Conservation (phyloP, 1,140 invertebrate genomes). For the Choristoneura fumiferana region DNA sequence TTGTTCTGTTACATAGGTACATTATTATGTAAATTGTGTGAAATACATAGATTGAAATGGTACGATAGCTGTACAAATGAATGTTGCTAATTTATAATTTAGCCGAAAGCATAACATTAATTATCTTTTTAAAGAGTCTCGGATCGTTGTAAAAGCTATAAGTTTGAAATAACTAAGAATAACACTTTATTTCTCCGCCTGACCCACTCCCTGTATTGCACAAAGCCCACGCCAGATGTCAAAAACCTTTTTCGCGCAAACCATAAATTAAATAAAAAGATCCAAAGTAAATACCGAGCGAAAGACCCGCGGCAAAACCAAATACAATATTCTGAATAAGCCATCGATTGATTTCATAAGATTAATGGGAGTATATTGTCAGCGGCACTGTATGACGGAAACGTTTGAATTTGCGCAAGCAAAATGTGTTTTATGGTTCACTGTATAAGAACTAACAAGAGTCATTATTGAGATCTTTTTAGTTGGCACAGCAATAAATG, state of each 20-base stretch:
- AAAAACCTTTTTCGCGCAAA: conserved; percentile 46
- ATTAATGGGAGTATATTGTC: conserved; percentile 76
- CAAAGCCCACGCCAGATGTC: conserved; percentile 51
- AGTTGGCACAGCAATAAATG: conserved; percentile 56
- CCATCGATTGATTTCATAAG: conserved; percentile 77
- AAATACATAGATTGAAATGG: too few relatives aligned
- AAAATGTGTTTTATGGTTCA: conserved; percentile 58
- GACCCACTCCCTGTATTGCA: conserved; percentile 1
- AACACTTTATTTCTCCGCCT: background rate
- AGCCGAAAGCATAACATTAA: too few relatives aligned
- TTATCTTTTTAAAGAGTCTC: too few relatives aligned
- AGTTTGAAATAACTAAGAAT: too few relatives aligned
- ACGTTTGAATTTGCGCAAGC: conserved; percentile 48
- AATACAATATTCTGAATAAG: conserved; percentile 78
- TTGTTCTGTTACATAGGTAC: too few relatives aligned
- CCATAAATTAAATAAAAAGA: conserved; percentile 71
- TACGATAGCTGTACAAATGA: too few relatives aligned
- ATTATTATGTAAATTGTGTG: too few relatives aligned
- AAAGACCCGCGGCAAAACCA: conserved; percentile 68
- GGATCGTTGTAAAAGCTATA: too few relatives aligned
- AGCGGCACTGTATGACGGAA: conserved; percentile 70
- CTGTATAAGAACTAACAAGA: conserved; percentile 56
- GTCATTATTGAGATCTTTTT: conserved; percentile 61
- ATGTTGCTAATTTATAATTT: too few relatives aligned
- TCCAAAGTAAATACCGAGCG: conserved; percentile 69